These are phyloP conservation scores for Garra rufa DNA, from an alignment of 2,113 vertebrate species.

Conservation along the genomic window DNA sequence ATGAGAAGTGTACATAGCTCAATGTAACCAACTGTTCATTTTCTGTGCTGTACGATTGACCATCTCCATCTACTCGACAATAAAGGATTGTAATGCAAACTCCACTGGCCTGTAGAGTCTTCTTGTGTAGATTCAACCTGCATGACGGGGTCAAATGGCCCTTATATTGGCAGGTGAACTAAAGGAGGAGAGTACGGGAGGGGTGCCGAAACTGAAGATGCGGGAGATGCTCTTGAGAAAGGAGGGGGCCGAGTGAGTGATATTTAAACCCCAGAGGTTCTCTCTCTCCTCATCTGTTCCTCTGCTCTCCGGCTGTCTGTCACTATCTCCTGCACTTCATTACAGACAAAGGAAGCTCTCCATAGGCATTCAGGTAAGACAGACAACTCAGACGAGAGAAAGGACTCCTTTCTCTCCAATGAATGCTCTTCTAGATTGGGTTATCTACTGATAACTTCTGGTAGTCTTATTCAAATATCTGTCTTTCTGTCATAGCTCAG, in stretches of 20 bases:
- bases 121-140: conserved; percentile 29
- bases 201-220: conserved; percentile 55
- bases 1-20: conserved; percentile 8
- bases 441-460: background rate
- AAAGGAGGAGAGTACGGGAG: conserved; percentile 33
- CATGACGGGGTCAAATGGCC: conserved; percentile 36
- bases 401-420: conserved; percentile 60
- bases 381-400: conserved; percentile 49
- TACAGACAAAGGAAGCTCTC: conserved; percentile 70
- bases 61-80: conserved; percentile 64
- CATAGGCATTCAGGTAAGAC: conserved; percentile 76
- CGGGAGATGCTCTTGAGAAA: conserved; percentile 39
- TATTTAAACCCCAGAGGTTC: conserved; percentile 78
- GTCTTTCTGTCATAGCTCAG: background rate
- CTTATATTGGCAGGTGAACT: conserved; percentile 37
- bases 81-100: conserved; percentile 66
- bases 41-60: conserved; percentile 63
- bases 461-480: conserved; percentile 17
- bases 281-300: conserved; percentile 73
- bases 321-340: conserved; percentile 62
- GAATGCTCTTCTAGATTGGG: conserved; percentile 22
- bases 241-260: conserved; percentile 62
- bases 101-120: conserved; percentile 7
- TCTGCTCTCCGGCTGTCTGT: conserved; percentile 58
- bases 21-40: conserved; percentile 33